Percentiles rank a stretch among this genome's conserved stretches.
Evolutionary conservation across 2,888 invertebrate genomes (phyloP).

Genomic region (Luperina testacea): DNA sequence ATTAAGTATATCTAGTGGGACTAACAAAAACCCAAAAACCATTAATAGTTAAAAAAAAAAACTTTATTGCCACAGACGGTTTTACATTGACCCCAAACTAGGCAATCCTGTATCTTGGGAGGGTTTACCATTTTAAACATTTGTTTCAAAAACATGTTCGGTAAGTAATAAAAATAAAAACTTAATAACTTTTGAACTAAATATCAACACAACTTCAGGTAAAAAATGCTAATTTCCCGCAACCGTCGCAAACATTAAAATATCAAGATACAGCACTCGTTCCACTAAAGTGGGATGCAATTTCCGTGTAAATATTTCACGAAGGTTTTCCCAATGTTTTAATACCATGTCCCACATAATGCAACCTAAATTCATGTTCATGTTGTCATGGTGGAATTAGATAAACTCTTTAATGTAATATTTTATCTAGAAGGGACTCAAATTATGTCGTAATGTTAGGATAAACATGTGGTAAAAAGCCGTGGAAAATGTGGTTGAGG

Average conservation of each 20-base stretch:
- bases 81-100: neutral
- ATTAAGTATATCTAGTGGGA: neutral
- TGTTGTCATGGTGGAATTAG: slow-evolving; percentile 45
- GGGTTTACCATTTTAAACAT: neutral
- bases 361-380: slow-evolving; percentile 36
- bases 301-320: slow-evolving; percentile 52
- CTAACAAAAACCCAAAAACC: neutral
- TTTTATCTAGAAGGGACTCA: slow-evolving; percentile 44
- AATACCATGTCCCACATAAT: slow-evolving; percentile 30
- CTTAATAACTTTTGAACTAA: neutral
- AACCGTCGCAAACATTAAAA: slow-evolving; percentile 11
- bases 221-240: neutral
- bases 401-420: slow-evolving; percentile 46
- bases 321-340: slow-evolving; percentile 40
- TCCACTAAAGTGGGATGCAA: slow-evolving; percentile 19
- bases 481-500: slow-evolving; percentile 31
- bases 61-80: neutral
- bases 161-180: neutral
- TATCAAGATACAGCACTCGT: slow-evolving; percentile 17
- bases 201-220: neutral
- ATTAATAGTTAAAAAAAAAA: fast-evolving
- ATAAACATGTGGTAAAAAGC: slow-evolving; percentile 25
- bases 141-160: neutral
- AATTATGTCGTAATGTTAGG: slow-evolving; percentile 44
- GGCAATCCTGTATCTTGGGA: neutral